Percentiles rank a stretch among this genome's conserved stretches.
Evolutionary conservation across 1,140 invertebrate genomes (phyloP).

Genomic region (Drosophila repleta): DNA sequence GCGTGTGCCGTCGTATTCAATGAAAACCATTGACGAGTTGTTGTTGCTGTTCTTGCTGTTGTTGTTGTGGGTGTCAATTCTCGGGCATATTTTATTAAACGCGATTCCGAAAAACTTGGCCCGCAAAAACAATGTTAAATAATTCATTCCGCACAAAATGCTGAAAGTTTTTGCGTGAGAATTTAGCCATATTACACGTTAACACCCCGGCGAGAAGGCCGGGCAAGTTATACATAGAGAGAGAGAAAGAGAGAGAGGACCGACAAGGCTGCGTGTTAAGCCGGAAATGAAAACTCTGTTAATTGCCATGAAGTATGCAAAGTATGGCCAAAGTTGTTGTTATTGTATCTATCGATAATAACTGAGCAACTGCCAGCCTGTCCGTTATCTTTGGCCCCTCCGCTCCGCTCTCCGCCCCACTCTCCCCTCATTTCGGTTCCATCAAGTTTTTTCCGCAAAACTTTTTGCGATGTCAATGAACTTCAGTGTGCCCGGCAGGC

Average conservation of each 20-base stretch:
- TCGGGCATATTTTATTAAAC: slow-evolving; percentile 60
- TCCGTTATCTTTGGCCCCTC: background rate
- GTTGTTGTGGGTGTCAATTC: slow-evolving; percentile 61
- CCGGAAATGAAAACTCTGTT: slow-evolving; percentile 77
- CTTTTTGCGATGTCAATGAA: slow-evolving; percentile 34
- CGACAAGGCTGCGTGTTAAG: slow-evolving; percentile 64
- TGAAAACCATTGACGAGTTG: slow-evolving; percentile 60
- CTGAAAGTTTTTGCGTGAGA: slow-evolving; percentile 74
- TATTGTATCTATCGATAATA: slow-evolving; percentile 67
- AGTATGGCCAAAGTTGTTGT: slow-evolving; percentile 38
- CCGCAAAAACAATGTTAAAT: slow-evolving; percentile 74
- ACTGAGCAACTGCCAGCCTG: slow-evolving; percentile 41
- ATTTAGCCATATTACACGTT: slow-evolving; percentile 74
- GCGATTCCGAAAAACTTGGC: slow-evolving; percentile 31
- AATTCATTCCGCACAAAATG: slow-evolving; percentile 66
- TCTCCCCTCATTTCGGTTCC: background rate
- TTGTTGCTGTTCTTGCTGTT: slow-evolving; percentile 15
- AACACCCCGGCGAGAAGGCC: background rate
- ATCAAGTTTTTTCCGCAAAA: slow-evolving; percentile 27
- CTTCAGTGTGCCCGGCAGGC: background rate
- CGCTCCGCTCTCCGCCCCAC: no score
- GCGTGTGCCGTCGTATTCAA: slow-evolving; percentile 49
- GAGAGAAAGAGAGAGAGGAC: background rate
- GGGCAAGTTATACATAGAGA: background rate
- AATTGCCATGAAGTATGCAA: slow-evolving; percentile 78